Base-by-base conservation (phyloP, 2,113 vertebrate genomes). In the Brienomyrus longianalis region DNA sequence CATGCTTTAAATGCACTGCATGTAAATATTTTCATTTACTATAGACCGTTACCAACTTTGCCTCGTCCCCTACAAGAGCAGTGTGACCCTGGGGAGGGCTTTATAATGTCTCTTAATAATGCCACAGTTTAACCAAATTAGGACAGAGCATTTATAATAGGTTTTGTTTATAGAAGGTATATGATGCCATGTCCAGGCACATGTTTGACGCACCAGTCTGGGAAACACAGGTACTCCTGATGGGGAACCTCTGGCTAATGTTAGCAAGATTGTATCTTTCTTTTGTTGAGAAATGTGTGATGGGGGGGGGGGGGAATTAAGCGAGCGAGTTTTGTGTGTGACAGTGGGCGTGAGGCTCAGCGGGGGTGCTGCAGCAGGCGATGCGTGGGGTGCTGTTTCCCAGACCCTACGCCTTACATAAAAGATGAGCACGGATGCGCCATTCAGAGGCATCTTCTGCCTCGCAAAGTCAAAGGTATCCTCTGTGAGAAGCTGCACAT, bases 361-460 rank as follows among this genome's bases (percentile, higher is more conserved):
- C 85, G 35, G 50, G 85, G 5, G 31, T 1, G 21, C 17, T 47
- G 54, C 86, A 56, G 85, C 51, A 56, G 48, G 27, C 51, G 4
- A 50, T 35, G n/a, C 51, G 85, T 86, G 85, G 54, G 54, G 35
- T 62, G 54, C 87, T 66, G 87, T 11, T 45, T 88, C 56, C 35
- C 56, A 52, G 35, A 56, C 54, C 43, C 51, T 19, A 50, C 45
- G 89, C 48, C 35, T 62, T 62, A 89, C 80, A 89, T 89, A 89
- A 89, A 89, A 85, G 31, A 89, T 85, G 52, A 84, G 89, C 6
- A 45, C 2, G 10, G 66, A 85, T 89, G 89, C 52, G 43, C 51
- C 52, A 51, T 62, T 54, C 89, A 59, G 89, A 89, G 31, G 89
- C 23, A 11, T 62, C 9, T 56, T 51, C 45, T 43, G 45, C 27